Conservation (phyloP, 2,888 invertebrate species). For the Tribolium freemani region DNA sequence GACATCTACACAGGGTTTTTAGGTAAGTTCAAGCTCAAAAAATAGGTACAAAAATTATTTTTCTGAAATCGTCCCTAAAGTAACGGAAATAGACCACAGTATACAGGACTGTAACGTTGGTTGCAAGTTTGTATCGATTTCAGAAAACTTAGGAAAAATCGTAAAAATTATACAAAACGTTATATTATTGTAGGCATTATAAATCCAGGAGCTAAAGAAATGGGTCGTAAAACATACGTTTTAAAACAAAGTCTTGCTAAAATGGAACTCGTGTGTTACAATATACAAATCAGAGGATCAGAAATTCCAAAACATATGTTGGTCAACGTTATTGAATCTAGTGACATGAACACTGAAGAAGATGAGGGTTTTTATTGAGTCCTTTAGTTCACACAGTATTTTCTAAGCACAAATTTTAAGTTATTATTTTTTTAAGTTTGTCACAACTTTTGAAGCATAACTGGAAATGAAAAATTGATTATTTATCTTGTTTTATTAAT, state of each 20-base stretch:
- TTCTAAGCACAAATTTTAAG: neutral
- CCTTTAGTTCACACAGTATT: neutral
- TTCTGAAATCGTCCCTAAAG: too few species aligned
- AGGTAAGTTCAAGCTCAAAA: slow-evolving; percentile 62
- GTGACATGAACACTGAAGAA: slow-evolving; percentile 56
- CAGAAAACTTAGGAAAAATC: too few species aligned
- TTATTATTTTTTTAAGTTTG: slow-evolving; percentile 26
- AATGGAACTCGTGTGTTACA: slow-evolving; percentile 76
- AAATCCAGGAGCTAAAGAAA: slow-evolving; percentile 72
- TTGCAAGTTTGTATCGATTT: too few species aligned
- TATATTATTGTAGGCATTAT: slow-evolving; percentile 65
- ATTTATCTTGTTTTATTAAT: neutral
- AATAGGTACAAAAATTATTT: neutral
- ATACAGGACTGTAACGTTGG: too few species aligned
- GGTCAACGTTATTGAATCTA: slow-evolving; percentile 69
- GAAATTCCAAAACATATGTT: slow-evolving; percentile 83
- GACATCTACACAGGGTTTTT: slow-evolving; percentile 76
- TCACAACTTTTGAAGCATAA: slow-evolving; percentile 47
- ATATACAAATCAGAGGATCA: slow-evolving; percentile 67
- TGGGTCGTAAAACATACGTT: slow-evolving; percentile 79
- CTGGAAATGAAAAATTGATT: slow-evolving; percentile 39
- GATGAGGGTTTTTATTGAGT: slow-evolving; percentile 63
- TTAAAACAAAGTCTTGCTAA: slow-evolving; percentile 84
- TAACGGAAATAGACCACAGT: too few species aligned
- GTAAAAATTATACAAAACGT: too few species aligned